Base-by-base conservation (phyloP, 2,888 invertebrate species). In the Laothoe populi region DNA sequence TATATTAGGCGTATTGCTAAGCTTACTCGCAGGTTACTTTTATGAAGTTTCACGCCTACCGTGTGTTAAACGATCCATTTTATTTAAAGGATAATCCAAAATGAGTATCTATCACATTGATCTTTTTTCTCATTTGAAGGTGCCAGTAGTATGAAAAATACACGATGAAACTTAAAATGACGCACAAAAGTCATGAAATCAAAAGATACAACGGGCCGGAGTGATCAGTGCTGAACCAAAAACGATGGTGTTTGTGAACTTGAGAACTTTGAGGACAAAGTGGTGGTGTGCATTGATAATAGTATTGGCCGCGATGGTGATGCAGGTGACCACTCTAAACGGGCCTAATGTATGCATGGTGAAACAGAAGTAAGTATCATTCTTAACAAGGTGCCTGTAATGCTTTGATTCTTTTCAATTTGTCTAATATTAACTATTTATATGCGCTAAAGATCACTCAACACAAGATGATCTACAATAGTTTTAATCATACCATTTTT, bases 271-370 rank as follows among this genome's bases (percentile, higher is more conserved):
- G 42, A 19, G 53, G 19, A 71, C 64, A 66, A 69, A 71, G 63
- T 23, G 57, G 81, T 86, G 88, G 84, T 82, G 83, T 66, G 46
- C 48, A 26, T 72, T 74, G 67, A 69, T 82, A 72, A 58, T 77
- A 44, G 69, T 76, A 63, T 61, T 81, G 66, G 67, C 83, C 68
- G 68, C 72, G 38, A 63, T 80, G 64, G 65, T 81, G 63, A 68
- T 80, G 61, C 82, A 84, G 59, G 84, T 84, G 63, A 66, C 75
- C 35, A 73, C 82, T 38, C 74, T 93, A 38, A 88, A 83, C 42
- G 93, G 93, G n/a, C 82, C 88, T 59, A 90, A 93, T 67, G 92
- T 93, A 31, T 93, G 93, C 83, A 87, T 87, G 83, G 92, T 92
- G 66, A 85, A 92, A 67, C 92, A 93, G 69, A 93, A 93, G 93